These are phyloP conservation scores for Nomada flava DNA, from an alignment of 2,888 invertebrate genomes.

Conservation along the genomic window DNA sequence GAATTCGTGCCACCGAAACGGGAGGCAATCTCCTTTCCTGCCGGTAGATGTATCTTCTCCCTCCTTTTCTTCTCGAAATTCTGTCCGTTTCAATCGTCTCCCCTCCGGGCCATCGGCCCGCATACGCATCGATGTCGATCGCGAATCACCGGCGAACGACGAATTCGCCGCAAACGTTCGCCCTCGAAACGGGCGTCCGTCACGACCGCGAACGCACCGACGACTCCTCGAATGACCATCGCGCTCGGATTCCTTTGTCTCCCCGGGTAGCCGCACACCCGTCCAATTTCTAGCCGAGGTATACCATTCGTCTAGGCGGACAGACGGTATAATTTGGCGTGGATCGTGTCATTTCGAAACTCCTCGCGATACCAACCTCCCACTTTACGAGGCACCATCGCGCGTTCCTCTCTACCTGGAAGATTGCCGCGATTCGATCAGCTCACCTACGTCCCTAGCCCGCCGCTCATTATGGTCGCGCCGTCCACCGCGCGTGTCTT, in stretches of 20 bases:
- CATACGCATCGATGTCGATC: constrained; percentile 18
- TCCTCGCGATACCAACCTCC: constrained; percentile 60
- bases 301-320: constrained; percentile 62
- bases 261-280: constrained; percentile 20
- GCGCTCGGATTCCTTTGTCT: constrained; percentile 59
- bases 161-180: constrained; percentile 27
- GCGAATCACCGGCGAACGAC: constrained; percentile 43
- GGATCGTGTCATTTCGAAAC: constrained; percentile 79
- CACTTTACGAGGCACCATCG: constrained; percentile 47
- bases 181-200: constrained; percentile 17
- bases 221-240: constrained; percentile 35
- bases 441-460: neutral
- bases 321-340: constrained; percentile 78
- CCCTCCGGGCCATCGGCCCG: constrained; percentile 39
- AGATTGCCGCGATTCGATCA: constrained; percentile 37
- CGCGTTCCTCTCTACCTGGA: constrained; percentile 58
- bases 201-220: neutral
- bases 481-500: constrained; percentile 56
- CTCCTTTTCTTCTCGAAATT: constrained; percentile 4
- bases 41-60: constrained; percentile 1
- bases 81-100: neutral
- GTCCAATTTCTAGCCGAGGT: constrained; percentile 43
- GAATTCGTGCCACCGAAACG: constrained; percentile 58
- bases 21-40: constrained; percentile 7
- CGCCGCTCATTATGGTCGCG: constrained; percentile 52